A percentile compares a stretch with the other conserved stretches of the same genome.
Conservation (phyloP, 2,797 vertebrate species). For the Chiroxiphia lanceolata region DNA sequence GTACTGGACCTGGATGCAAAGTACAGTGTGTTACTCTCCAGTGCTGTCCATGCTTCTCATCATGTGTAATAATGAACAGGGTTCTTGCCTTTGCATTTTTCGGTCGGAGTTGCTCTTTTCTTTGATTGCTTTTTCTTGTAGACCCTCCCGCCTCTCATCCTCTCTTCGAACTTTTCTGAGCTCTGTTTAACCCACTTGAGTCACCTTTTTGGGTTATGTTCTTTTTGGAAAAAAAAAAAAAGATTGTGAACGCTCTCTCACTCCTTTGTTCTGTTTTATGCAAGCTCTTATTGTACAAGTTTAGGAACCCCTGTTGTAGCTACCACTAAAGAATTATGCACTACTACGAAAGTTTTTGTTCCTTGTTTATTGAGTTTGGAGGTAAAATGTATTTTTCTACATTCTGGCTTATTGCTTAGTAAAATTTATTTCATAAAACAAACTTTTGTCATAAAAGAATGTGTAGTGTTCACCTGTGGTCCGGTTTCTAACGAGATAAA, state of each 20-base stretch:
- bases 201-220: constrained; percentile 64
- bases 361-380: constrained; percentile 85
- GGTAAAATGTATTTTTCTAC: constrained; percentile 88
- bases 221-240: constrained; percentile 27
- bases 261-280: constrained; percentile 77
- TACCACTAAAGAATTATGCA: constrained; percentile 81
- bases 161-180: constrained; percentile 65
- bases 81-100: constrained; percentile 68
- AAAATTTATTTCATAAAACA: constrained; percentile 85
- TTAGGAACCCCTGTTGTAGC: constrained; percentile 80
- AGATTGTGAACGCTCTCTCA: constrained; percentile 77
- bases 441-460: constrained; percentile 84
- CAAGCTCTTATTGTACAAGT: constrained; percentile 81
- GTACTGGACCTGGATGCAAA: constrained; percentile 83
- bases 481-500: constrained; percentile 77
- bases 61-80: constrained; percentile 73
- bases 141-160: constrained; percentile 31
- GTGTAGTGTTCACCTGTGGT: constrained; percentile 80
- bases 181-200: constrained; percentile 51
- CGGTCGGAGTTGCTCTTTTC: constrained; percentile 60
- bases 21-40: constrained; percentile 89
- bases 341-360: constrained; percentile 79
- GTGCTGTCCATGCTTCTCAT: constrained; percentile 83
- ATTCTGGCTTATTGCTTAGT: constrained; percentile 87
- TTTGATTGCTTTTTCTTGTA: constrained; percentile 62